A percentile compares a stretch with the other conserved stretches of the same genome.
phyloP scores from a whole-genome alignment of 2,888 invertebrate genomes.

The Lithophane semibrunnea region DNA sequence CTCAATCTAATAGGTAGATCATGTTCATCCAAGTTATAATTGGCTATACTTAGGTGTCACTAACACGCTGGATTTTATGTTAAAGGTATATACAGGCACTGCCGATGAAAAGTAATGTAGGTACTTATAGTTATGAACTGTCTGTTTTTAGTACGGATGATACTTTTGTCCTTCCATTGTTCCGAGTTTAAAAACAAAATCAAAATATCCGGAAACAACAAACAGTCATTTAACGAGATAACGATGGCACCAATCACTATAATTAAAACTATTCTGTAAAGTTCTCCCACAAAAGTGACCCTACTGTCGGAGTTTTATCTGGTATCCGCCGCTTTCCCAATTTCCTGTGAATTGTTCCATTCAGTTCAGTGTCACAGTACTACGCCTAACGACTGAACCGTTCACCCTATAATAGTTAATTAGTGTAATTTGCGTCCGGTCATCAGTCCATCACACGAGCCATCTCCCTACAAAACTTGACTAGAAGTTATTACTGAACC shows the following conservation, averaged over 20 bases:
- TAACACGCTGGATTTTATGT: neutral
- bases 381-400: constrained; percentile 67
- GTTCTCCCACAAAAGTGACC: constrained; percentile 50
- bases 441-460: constrained; percentile 69
- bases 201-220: constrained; percentile 33
- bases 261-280: constrained; percentile 55
- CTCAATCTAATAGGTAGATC: neutral
- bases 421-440: constrained; percentile 81
- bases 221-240: constrained; percentile 18
- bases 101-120: neutral
- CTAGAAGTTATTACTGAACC: constrained; percentile 69
- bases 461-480: constrained; percentile 70
- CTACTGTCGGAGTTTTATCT: constrained; percentile 51
- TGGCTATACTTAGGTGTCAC: no score
- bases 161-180: neutral
- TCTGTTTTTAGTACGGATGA: neutral
- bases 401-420: constrained; percentile 74
- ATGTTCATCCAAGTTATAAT: neutral
- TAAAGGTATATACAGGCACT: neutral
- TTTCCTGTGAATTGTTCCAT: constrained; percentile 74
- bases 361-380: constrained; percentile 58
- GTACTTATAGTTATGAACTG: neutral
- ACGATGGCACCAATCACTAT: constrained; percentile 42
- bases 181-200: neutral
- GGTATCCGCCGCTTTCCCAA: constrained; percentile 70